Evolutionary conservation across 2,797 vertebrate genomes (phyloP).

Genomic region (Pangasius larnaudii): DNA sequence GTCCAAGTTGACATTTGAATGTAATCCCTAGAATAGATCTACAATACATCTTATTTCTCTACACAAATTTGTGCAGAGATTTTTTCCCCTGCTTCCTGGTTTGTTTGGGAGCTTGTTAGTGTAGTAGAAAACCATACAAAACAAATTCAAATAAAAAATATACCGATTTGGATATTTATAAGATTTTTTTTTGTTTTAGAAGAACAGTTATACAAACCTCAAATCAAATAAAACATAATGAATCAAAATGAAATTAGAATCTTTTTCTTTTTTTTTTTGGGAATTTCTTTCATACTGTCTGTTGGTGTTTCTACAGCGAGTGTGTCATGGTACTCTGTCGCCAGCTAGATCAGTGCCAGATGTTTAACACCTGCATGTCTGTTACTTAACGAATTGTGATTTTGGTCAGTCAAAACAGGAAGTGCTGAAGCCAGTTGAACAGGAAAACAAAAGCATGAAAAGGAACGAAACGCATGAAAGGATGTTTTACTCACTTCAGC

Average conservation of each 20-base stretch:
- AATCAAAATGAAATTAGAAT: neutral
- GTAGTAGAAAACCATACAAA: neutral
- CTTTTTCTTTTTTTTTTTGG: neutral
- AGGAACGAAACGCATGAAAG: neutral
- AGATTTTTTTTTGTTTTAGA: neutral
- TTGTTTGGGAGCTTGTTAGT: neutral
- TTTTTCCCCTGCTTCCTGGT: neutral
- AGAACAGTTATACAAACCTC: neutral
- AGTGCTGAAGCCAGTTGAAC: slow-evolving; percentile 44
- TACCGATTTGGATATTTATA: neutral
- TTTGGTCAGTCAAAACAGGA: slow-evolving; percentile 58
- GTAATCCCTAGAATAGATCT: neutral
- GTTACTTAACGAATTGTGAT: slow-evolving; percentile 29
- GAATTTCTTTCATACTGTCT: neutral
- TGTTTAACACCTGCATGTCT: neutral
- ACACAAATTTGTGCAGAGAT: neutral
- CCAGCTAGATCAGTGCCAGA: neutral
- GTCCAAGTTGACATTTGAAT: neutral
- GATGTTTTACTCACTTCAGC: neutral
- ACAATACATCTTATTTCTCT: neutral
- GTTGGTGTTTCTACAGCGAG: neutral
- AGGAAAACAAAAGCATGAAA: slow-evolving; percentile 34
- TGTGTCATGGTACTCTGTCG: neutral
- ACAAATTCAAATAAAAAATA: neutral
- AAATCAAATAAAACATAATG: neutral